These are phyloP conservation scores for Channallabes apus DNA, from an alignment of 2,797 vertebrate species.

Conservation along the genomic window DNA sequence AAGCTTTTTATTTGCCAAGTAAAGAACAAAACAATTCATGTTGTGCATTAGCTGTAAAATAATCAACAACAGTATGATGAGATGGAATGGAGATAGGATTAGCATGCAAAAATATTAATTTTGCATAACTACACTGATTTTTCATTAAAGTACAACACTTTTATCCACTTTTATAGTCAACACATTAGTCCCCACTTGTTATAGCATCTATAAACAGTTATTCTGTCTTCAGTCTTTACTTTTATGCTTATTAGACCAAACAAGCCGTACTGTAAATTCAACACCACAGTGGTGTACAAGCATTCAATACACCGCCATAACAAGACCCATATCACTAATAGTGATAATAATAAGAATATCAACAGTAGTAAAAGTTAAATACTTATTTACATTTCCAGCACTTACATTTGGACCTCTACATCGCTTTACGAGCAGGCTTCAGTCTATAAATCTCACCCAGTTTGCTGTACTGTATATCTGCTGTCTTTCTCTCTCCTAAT, in stretches of 20 bases:
- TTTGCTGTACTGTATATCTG: neutral
- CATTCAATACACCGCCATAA: neutral
- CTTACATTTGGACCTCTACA: conserved; percentile 11
- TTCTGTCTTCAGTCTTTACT: neutral
- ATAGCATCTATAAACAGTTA: neutral
- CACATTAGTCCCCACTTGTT: too few species aligned
- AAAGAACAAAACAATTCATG: neutral
- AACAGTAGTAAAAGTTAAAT: too few species aligned
- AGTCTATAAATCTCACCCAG: neutral
- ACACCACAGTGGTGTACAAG: neutral
- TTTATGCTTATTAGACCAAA: neutral
- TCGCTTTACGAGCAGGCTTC: neutral
- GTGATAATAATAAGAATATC: neutral
- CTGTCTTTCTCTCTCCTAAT: conserved; percentile 49
- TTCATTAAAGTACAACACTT: too few species aligned
- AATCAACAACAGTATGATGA: too few species aligned
- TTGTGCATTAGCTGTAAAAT: neutral
- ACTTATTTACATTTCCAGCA: neutral
- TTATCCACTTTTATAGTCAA: too few species aligned
- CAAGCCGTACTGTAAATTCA: neutral
- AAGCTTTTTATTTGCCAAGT: neutral
- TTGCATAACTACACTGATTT: neutral
- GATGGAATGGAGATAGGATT: neutral
- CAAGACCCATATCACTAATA: neutral
- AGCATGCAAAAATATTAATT: neutral